Conservation (phyloP, 2,888 invertebrate species). For the Caenorhabditis zanzibari region DNA sequence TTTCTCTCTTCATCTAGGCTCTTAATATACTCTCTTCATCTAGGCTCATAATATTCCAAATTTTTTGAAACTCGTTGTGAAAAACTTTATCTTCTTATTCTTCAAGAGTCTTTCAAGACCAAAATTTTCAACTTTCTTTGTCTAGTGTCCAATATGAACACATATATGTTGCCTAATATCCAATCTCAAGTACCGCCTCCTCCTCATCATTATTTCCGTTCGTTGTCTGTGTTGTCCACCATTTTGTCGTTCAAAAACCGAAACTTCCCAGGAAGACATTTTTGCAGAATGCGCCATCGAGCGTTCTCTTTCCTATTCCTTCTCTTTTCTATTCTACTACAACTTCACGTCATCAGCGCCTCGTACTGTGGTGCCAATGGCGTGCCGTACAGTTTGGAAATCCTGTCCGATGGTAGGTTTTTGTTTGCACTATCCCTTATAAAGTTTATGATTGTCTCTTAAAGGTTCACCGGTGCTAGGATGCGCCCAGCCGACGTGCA, state of each 20-base stretch:
- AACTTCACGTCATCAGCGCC: constrained; percentile 18
- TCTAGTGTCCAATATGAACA: neutral
- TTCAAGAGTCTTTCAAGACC: no score
- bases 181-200: constrained; percentile 23
- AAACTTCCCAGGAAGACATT: neutral
- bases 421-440: constrained; percentile 3
- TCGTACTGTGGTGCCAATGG: constrained; percentile 81
- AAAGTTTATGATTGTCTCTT: constrained; percentile 7
- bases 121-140: neutral
- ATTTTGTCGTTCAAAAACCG: neutral
- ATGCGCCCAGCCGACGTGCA: constrained; percentile 82
- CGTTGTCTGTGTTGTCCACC: neutral
- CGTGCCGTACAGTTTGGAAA: constrained; percentile 82
- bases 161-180: constrained; percentile 19
- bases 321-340: constrained; percentile 47
- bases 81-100: no score
- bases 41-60: no score
- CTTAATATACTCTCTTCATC: no score
- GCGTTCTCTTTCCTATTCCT: constrained; percentile 42
- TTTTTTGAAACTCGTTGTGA: no score
- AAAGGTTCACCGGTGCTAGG: constrained; percentile 79
- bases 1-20: no score
- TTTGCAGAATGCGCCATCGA: constrained; percentile 65
- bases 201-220: constrained; percentile 20
- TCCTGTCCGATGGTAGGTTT: constrained; percentile 71